These are phyloP conservation scores for Notodonta ziczac DNA, from an alignment of 2,888 invertebrate genomes.

Conservation along the genomic window DNA sequence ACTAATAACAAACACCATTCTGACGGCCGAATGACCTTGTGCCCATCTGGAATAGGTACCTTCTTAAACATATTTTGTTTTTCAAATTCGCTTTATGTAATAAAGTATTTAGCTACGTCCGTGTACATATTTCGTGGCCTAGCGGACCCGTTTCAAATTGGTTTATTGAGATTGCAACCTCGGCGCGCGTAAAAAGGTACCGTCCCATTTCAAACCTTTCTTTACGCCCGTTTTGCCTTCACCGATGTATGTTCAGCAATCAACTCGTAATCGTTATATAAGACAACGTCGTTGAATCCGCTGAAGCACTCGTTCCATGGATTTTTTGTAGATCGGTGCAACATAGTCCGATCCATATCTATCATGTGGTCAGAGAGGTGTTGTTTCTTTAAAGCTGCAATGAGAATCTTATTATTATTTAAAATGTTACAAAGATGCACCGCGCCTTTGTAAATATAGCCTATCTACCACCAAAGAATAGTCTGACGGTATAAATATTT, in stretches of 20 bases:
- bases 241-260: conserved; percentile 35
- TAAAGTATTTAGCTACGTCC: too few relatives aligned
- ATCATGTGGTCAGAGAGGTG: background rate
- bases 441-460: too few relatives aligned
- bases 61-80: too few relatives aligned
- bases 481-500: too few relatives aligned
- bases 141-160: conserved; percentile 68
- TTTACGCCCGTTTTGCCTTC: conserved; percentile 28
- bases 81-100: too few relatives aligned
- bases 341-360: conserved; percentile 24
- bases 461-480: too few relatives aligned
- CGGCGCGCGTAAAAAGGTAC: conserved; percentile 54
- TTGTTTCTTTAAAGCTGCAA: background rate
- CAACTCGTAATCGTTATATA: conserved; percentile 38
- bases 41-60: too few relatives aligned
- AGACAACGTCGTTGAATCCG: conserved; percentile 23
- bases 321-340: conserved; percentile 32
- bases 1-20: conserved; percentile 45
- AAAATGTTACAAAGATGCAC: conserved; percentile 18
- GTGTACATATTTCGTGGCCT: conserved; percentile 43
- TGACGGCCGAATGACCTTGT: too few relatives aligned
- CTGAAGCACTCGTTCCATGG: conserved; percentile 25
- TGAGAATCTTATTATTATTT: background rate
- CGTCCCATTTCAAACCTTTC: conserved; percentile 37
- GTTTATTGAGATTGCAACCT: conserved; percentile 75